Conservation (phyloP, 2,113 vertebrate species). For the Saguinus midas region DNA sequence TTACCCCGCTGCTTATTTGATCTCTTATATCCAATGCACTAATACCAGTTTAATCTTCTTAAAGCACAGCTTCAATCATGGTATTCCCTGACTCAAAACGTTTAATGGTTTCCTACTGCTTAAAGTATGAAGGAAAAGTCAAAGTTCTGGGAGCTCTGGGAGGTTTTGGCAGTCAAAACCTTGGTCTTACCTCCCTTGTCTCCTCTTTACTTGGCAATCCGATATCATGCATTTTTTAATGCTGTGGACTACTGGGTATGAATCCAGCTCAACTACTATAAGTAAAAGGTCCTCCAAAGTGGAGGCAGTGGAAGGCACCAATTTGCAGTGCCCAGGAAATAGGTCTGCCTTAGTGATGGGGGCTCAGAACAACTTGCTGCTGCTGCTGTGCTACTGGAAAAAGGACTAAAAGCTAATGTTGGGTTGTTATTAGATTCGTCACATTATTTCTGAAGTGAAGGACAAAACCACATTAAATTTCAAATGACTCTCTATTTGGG, state of each 20-base stretch:
- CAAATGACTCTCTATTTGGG: neutral
- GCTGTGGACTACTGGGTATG: neutral
- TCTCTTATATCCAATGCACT: neutral
- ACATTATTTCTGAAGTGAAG: neutral
- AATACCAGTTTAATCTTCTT: neutral
- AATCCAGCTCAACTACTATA: neutral
- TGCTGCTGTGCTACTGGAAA: neutral
- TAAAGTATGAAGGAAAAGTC: slow-evolving; percentile 1
- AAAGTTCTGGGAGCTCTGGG: neutral
- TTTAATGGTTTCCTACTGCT: neutral
- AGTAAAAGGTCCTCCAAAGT: neutral
- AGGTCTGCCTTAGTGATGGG: neutral
- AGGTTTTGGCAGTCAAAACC: neutral
- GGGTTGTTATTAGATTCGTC: neutral
- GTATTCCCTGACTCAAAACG: neutral
- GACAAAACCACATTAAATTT: neutral
- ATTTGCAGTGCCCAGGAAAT: neutral
- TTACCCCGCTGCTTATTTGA: neutral
- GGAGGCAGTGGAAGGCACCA: neutral
- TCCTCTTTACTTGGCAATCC: neutral
- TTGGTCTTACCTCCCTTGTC: neutral
- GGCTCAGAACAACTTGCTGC: neutral
- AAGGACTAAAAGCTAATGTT: neutral
- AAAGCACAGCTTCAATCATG: neutral
- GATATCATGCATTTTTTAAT: neutral